These are phyloP conservation scores for Pelobates cultripes DNA, from an alignment of 2,797 vertebrate species.

Conservation along the genomic window DNA sequence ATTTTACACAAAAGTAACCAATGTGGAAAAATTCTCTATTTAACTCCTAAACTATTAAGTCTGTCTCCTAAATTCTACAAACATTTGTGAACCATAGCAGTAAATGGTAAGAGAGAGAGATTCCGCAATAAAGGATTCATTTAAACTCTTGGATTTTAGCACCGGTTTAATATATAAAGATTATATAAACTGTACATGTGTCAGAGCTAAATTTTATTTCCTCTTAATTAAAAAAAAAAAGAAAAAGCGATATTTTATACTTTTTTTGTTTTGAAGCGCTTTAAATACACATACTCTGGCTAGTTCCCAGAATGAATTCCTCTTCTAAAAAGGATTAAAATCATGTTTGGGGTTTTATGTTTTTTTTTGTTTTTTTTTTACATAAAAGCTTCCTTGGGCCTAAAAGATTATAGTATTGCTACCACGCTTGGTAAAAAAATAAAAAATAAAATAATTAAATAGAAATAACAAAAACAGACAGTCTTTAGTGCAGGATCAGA, in stretches of 20 bases:
- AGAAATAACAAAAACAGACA: not conserved
- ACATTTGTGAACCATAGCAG: no score
- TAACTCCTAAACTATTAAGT: no score
- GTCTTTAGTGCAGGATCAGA: constrained; percentile 43
- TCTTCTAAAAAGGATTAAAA: constrained; percentile 22
- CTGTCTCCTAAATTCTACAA: no score
- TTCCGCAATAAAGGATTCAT: no score
- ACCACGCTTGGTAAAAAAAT: not conserved
- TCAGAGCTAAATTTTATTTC: constrained; percentile 47
- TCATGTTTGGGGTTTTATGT: no score
- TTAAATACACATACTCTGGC: constrained; percentile 31
- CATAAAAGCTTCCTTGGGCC: not conserved
- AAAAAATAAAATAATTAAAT: no score
- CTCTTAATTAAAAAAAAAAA: constrained; percentile 33
- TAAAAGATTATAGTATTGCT: constrained; percentile 30
- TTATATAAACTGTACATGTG: constrained; percentile 71
- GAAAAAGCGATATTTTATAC: constrained; percentile 43
- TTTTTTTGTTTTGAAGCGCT: constrained; percentile 30
- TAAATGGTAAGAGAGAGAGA: no score
- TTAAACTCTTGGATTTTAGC: constrained; percentile 54
- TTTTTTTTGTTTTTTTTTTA: not conserved
- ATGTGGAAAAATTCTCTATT: no score
- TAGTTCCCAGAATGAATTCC: not conserved
- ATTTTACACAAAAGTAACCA: no score
- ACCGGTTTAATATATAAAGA: constrained; percentile 73